Evolutionary conservation across 2,888 invertebrate genomes (phyloP).

Genomic region (Taphrorychus bicolor): DNA sequence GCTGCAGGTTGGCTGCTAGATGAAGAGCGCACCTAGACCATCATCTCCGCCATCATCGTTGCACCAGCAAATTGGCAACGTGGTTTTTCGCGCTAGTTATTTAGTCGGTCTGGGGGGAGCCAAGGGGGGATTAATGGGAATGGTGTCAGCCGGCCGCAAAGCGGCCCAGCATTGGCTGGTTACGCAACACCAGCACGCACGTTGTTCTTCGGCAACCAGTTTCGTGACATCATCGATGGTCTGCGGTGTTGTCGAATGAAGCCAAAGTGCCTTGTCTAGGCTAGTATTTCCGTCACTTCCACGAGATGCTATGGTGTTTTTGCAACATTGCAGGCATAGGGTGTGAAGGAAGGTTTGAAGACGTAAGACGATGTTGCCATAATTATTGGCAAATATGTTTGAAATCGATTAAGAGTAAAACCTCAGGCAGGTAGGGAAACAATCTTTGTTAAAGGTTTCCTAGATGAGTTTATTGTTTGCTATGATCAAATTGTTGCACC

Average conservation of each 20-base stretch:
- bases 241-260: neutral
- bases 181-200: constrained; percentile 52
- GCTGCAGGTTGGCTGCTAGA: too few relatives aligned
- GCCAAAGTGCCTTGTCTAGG: neutral
- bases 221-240: constrained; percentile 34
- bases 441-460: too few relatives aligned
- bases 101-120: constrained; percentile 20
- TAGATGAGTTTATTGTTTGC: too few relatives aligned
- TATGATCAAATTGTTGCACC: too few relatives aligned
- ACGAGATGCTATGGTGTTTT: neutral
- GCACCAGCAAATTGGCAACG: constrained; percentile 19
- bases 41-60: neutral
- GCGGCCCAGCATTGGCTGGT: too few relatives aligned
- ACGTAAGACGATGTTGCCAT: neutral
- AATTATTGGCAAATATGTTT: too few relatives aligned
- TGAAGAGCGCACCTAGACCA: neutral
- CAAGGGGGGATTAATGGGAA: constrained; percentile 48
- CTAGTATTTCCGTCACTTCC: neutral
- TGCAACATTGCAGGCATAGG: neutral
- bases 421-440: too few relatives aligned
- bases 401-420: too few relatives aligned
- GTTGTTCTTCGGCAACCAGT: constrained; percentile 45
- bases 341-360: neutral
- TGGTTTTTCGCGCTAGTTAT: constrained; percentile 26
- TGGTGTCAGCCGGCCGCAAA: constrained; percentile 50